These are phyloP conservation scores for Ptychobarbus kaznakovi DNA, from an alignment of 2,797 vertebrate species.

Conservation along the genomic window DNA sequence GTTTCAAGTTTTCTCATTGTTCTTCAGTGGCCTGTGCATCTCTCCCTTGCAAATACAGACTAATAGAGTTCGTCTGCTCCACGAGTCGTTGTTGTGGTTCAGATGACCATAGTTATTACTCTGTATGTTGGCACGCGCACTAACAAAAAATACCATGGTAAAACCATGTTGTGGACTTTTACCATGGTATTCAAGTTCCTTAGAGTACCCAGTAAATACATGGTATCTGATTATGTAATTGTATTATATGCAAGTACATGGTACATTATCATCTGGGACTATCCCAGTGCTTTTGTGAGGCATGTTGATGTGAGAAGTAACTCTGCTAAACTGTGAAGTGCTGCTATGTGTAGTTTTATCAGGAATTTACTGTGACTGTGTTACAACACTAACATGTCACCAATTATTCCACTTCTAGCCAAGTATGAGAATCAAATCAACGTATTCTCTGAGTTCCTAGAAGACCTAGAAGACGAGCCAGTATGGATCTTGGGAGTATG, in stretches of 20 bases:
- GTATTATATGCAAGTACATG: neutral
- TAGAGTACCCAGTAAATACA: neutral
- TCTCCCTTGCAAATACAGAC: neutral
- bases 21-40: conserved; percentile 54
- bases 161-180: conserved; percentile 7
- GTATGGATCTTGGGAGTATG: conserved; percentile 85
- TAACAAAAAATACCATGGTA: neutral
- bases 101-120: neutral
- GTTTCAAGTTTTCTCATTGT: conserved; percentile 67
- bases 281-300: neutral
- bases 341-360: neutral
- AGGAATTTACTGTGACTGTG: neutral
- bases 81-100: neutral
- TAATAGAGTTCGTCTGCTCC: neutral
- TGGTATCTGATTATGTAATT: neutral
- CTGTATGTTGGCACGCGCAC: neutral
- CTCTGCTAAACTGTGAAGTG: neutral
- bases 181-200: neutral
- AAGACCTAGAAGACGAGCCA: conserved; percentile 86
- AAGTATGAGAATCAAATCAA: conserved; percentile 85
- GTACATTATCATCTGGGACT: neutral
- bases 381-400: conserved; percentile 15
- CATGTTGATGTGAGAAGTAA: neutral
- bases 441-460: conserved; percentile 82
- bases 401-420: conserved; percentile 77